These are phyloP conservation scores for Pogonophryne albipinna DNA, from an alignment of 2,797 vertebrate genomes.

Conservation along the genomic window DNA sequence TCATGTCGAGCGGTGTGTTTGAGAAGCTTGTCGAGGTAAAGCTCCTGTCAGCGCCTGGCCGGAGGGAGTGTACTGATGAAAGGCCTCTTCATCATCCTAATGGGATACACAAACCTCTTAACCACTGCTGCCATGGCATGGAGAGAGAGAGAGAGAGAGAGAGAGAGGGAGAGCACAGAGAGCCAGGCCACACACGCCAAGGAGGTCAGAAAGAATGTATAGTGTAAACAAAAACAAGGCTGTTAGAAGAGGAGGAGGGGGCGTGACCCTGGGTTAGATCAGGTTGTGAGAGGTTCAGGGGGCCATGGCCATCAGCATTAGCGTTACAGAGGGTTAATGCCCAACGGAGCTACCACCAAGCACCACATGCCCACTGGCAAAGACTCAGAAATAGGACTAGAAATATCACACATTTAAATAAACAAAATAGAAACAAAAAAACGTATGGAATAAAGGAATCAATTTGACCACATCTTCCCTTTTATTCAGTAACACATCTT, in stretches of 20 bases:
- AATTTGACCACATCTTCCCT: not conserved
- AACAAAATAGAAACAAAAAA: not conserved
- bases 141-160: conserved; percentile 49
- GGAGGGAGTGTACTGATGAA: conserved; percentile 85
- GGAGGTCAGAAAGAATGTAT: conserved; percentile 52
- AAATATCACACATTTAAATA: conserved; percentile 19
- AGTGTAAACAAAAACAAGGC: conserved; percentile 58
- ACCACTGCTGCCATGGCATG: conserved; percentile 74
- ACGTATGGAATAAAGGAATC: not conserved
- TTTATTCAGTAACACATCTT: not conserved
- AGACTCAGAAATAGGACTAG: conserved; percentile 13
- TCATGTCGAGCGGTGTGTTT: conserved; percentile 78
- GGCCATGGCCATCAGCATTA: conserved; percentile 47
- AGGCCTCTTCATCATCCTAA: conserved; percentile 89
- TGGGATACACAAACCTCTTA: conserved; percentile 86
- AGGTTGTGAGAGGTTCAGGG: conserved; percentile 61
- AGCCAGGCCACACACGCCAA: conserved; percentile 51
- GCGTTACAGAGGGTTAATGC: conserved; percentile 67
- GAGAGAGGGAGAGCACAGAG: conserved; percentile 20
- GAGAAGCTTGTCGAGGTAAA: conserved; percentile 86
- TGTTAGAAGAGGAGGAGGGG: conserved; percentile 48
- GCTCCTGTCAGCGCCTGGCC: conserved; percentile 84
- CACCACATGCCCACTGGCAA: conserved; percentile 46
- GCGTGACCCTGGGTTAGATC: conserved; percentile 43
- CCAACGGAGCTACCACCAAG: conserved; percentile 43